Evolutionary conservation across 2,888 invertebrate species (phyloP).

Genomic region (Alviniconcha strummeri): DNA sequence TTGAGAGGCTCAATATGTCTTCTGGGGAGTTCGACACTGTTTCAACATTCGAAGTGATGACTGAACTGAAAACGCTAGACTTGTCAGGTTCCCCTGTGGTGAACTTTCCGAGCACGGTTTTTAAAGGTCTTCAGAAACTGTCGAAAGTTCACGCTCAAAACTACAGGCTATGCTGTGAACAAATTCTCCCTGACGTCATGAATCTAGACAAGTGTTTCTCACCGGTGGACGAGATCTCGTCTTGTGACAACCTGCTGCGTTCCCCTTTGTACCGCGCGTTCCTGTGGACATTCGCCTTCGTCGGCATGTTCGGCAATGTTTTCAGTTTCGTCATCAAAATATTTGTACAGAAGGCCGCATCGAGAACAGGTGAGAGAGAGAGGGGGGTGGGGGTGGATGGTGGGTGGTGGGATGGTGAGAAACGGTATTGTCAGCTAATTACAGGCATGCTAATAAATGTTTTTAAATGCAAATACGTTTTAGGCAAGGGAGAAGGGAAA

Average conservation of each 20-base stretch:
- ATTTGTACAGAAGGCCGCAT: not conserved
- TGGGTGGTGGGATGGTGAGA: too few relatives aligned
- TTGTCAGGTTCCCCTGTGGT: not conserved
- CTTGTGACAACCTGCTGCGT: constrained; percentile 63
- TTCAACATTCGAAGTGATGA: not conserved
- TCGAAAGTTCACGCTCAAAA: constrained; percentile 9
- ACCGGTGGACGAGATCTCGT: constrained; percentile 60
- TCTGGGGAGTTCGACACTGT: not conserved
- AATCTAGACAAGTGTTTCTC: constrained; percentile 50
- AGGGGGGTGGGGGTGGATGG: too few relatives aligned
- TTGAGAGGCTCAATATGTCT: not conserved
- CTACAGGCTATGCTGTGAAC: constrained; percentile 27
- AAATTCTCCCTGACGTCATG: not conserved
- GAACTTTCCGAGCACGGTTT: constrained; percentile 1
- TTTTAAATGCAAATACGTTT: too few relatives aligned
- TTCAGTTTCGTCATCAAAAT: not conserved
- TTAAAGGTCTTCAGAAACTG: constrained; percentile 5
- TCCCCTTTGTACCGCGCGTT: constrained; percentile 54
- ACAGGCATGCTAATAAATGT: too few relatives aligned
- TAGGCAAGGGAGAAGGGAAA: too few relatives aligned
- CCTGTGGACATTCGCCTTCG: constrained; percentile 45
- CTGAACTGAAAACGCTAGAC: not conserved
- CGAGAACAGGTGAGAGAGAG: not conserved
- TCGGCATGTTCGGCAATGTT: constrained; percentile 20
- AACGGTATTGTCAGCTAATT: too few relatives aligned